Evolutionary conservation across 2,888 invertebrate genomes (phyloP).

Genomic region (Branchinecta sandiegonensis): DNA sequence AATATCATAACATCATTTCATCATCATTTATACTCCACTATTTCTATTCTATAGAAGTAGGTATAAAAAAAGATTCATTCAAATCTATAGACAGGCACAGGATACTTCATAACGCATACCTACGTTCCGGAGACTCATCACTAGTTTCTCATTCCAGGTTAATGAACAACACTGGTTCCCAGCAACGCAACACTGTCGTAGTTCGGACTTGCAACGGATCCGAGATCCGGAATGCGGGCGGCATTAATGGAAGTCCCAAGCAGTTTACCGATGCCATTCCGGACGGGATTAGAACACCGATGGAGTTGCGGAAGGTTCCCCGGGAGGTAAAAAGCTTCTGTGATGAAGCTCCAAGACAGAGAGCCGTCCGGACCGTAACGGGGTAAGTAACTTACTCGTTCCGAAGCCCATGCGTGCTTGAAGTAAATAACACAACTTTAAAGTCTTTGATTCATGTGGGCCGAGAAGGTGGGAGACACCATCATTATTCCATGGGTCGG

Average conservation of each 20-base stretch:
- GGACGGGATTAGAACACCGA: slow-evolving; percentile 14
- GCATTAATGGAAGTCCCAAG: slow-evolving; percentile 15
- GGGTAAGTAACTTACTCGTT: not conserved
- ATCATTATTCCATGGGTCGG: too few species aligned
- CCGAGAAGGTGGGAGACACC: too few species aligned
- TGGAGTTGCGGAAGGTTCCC: not conserved
- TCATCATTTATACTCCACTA: too few species aligned
- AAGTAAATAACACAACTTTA: too few species aligned
- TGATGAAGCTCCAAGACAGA: not conserved
- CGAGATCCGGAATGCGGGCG: slow-evolving; percentile 24
- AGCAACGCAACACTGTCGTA: slow-evolving; percentile 17
- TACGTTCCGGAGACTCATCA: too few species aligned
- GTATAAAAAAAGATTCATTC: too few species aligned
- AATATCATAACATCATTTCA: too few species aligned
- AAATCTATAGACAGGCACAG: too few species aligned
- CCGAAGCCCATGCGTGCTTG: too few species aligned
- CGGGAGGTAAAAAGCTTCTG: not conserved
- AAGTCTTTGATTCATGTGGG: too few species aligned
- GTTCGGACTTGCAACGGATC: slow-evolving; percentile 27
- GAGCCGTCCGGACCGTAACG: slow-evolving; percentile 1
- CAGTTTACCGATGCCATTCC: not conserved
- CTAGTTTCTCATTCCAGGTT: not conserved
- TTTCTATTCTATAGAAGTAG: too few species aligned
- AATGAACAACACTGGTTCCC: not conserved
- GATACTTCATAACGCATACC: too few species aligned